These are phyloP conservation scores for Prenolepis imparis DNA, from an alignment of 2,888 invertebrate species.

Conservation along the genomic window DNA sequence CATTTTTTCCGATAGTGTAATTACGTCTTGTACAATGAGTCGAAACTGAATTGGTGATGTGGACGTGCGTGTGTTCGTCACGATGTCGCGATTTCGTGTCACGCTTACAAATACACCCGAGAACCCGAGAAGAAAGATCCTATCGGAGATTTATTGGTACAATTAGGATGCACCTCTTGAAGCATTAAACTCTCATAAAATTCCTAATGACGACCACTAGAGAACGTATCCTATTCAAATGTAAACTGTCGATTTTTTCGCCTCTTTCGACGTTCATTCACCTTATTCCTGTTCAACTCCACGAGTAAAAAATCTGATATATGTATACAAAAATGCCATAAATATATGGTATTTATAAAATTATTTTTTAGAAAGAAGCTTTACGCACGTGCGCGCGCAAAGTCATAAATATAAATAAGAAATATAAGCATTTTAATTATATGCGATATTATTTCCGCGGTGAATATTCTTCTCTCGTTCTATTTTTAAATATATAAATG, in stretches of 20 bases:
- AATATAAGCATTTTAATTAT: neutral
- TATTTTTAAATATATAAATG: constrained; percentile 43
- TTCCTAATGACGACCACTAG: constrained; percentile 80
- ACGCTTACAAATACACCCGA: constrained; percentile 10
- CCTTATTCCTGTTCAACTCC: neutral
- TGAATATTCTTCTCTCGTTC: neutral
- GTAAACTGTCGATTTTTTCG: constrained; percentile 76
- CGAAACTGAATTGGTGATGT: constrained; percentile 40
- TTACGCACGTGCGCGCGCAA: neutral
- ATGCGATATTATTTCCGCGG: neutral
- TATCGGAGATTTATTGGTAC: constrained; percentile 84
- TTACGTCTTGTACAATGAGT: constrained; percentile 23
- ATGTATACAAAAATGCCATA: constrained; percentile 1
- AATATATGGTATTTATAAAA: neutral
- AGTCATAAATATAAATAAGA: constrained; percentile 2
- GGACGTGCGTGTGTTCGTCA: constrained; percentile 58
- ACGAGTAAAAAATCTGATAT: neutral
- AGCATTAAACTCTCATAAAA: constrained; percentile 86
- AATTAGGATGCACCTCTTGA: constrained; percentile 85
- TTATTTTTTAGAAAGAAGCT: constrained; percentile 14
- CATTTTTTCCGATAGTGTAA: constrained; percentile 1
- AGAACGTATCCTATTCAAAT: constrained; percentile 55
- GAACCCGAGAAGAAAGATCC: constrained; percentile 69
- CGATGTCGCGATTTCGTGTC: constrained; percentile 47
- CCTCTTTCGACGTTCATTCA: neutral